Evolutionary conservation across 2,888 invertebrate genomes (phyloP), one percentile per base, ranked within the genome.

Genomic region (Apamea epomidion): DNA sequence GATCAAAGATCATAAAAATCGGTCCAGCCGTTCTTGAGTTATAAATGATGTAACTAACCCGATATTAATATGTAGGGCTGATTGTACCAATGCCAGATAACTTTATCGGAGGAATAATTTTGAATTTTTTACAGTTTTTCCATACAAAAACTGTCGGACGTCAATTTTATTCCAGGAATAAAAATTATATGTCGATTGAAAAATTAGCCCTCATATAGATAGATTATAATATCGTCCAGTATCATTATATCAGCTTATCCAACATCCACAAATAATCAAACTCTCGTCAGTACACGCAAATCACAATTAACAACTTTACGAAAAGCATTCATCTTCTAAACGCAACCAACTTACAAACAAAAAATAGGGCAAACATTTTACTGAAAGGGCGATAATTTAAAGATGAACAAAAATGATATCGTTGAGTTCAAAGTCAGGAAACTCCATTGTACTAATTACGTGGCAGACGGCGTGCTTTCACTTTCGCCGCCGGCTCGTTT

Each of bases 381-480:
- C 82, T 86, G 83, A 87, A 78, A 82, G 81, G 83, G 83, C 89
- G 83, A 87, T 91, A 91, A 89, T 93, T 92, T 91, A 92, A 94
- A 93, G 94, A 94, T 94, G 94, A 95, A 94, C 93, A 94, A 93
- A 94, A 93, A 93, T 94, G 94, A 95, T 95, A 94, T 94, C 92
- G 94, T 93, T 94, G 96, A 96, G 96, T 97, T 97, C 97, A 97
- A 97, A 97, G 97, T 97, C 97, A 94, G 97, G 96, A 95, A 96
- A 96, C 94, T 96, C 97, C 97, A 97, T 97, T 97, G 97, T 97
- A 94, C 97, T 97, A 97, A 97, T 97, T 97, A 97, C 97, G 96
- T 94, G 95, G 95, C 95, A 97, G 97, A 97, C 97, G 96, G 97
- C 96, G 96, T 91, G 96, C 96, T 97, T 96, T 97, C 97, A 92